Conservation (phyloP, 2,113 vertebrate species). For the Laticauda laticaudata region DNA sequence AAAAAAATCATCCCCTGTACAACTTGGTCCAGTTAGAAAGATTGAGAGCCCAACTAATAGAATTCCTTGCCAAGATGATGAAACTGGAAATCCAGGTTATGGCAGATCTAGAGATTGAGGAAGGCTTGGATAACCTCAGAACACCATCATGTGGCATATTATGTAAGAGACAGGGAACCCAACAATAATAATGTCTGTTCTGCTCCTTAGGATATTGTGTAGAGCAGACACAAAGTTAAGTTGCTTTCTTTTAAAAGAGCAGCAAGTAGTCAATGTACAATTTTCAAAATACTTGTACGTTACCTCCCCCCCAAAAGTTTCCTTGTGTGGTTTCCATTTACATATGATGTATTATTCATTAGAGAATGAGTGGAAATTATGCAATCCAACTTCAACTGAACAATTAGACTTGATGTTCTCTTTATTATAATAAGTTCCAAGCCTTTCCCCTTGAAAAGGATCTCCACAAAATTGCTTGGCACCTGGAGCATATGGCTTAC, state of each 20-base stretch:
- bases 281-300: conserved; percentile 4
- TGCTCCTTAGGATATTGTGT: conserved; percentile 5
- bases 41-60: too few relatives aligned
- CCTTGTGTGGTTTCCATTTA: not conserved
- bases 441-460: not conserved
- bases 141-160: not conserved
- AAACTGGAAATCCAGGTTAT: too few relatives aligned
- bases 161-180: not conserved
- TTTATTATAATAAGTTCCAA: conserved; percentile 43
- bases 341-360: conserved; percentile 19
- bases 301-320: conserved; percentile 14
- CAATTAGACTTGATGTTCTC: not conserved
- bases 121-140: not conserved
- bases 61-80: too few relatives aligned
- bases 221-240: not conserved
- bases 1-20: too few relatives aligned
- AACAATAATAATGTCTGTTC: not conserved
- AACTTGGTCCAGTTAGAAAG: too few relatives aligned
- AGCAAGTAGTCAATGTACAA: not conserved
- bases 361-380: not conserved
- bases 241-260: not conserved
- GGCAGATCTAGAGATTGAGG: too few relatives aligned
- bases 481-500: conserved; percentile 3
- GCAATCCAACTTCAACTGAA: conserved; percentile 30
- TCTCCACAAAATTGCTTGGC: conserved; percentile 22